phyloP scores from a whole-genome alignment of 1,140 invertebrate species.

The Drosophila albomicans region DNA sequence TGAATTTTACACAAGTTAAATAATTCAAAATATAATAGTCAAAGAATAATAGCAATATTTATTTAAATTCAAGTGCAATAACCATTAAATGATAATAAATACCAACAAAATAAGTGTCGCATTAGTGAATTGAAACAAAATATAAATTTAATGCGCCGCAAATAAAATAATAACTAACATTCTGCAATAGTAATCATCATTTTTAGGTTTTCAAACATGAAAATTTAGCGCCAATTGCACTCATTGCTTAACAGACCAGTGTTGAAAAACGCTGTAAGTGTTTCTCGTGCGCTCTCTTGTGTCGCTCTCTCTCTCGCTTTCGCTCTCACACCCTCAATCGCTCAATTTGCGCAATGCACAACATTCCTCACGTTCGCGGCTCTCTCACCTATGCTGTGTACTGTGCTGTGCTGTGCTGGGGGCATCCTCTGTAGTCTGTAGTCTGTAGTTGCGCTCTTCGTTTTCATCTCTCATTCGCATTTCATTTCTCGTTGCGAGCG shows the following conservation, averaged over 20 bases:
- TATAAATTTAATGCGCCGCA: too few species aligned
- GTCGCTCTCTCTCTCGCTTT: constrained; percentile 9
- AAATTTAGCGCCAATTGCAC: background rate
- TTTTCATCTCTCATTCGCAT: constrained; percentile 52
- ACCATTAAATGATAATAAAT: too few species aligned
- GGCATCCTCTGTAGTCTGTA: constrained; percentile 29
- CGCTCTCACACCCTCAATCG: constrained; percentile 14
- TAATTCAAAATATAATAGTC: too few species aligned
- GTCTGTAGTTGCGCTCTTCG: constrained; percentile 28
- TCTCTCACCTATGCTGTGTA: constrained; percentile 29
- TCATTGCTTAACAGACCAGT: constrained; percentile 5
- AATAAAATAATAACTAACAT: too few species aligned
- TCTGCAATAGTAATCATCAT: background rate
- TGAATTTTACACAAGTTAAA: background rate
- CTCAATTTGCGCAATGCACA: constrained; percentile 36
- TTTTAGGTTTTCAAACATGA: background rate
- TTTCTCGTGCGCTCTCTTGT: background rate
- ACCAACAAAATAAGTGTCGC: too few species aligned
- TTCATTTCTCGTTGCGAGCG: constrained; percentile 52
- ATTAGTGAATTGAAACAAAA: too few species aligned
- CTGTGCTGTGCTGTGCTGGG: constrained; percentile 7
- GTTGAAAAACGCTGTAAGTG: background rate
- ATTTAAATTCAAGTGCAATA: too few species aligned
- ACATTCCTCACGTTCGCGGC: constrained; percentile 21
- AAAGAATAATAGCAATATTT: too few species aligned